Conservation (phyloP, 1,140 invertebrate species). For the Prorops nasuta region DNA sequence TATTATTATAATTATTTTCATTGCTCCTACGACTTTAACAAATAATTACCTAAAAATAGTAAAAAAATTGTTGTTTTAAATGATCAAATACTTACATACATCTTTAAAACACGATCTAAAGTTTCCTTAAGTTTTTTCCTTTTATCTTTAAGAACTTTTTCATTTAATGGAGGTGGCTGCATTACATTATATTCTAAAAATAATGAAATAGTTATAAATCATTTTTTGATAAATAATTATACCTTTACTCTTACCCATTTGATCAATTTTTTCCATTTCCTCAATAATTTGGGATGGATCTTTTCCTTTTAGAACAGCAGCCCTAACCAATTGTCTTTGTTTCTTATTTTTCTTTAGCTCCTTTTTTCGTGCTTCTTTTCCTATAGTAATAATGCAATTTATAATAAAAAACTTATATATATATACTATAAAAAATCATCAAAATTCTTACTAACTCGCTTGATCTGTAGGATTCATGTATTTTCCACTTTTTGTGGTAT, state of each 20-base stretch:
- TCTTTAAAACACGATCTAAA: constrained; percentile 87
- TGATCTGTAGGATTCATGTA: constrained; percentile 99
- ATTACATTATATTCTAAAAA: constrained; percentile 90
- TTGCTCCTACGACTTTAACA: no score
- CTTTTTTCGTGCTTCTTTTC: constrained; percentile 95
- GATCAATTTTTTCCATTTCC: constrained; percentile 97
- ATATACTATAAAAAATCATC: constrained; percentile 18
- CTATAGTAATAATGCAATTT: constrained; percentile 57
- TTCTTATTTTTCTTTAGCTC: constrained; percentile 98
- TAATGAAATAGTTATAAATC: constrained; percentile 12
- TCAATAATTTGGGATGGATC: constrained; percentile 91
- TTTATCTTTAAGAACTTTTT: constrained; percentile 96
- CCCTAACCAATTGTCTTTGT: constrained; percentile 90
- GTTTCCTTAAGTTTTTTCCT: constrained; percentile 94
- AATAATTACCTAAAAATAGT: constrained; percentile 1
- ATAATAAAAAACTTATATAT: constrained; percentile 18
- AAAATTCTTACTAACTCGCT: constrained; percentile 76
- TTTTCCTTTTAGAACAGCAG: constrained; percentile 97
- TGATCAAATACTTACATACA: constrained; percentile 84
- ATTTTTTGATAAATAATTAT: constrained; percentile 5
- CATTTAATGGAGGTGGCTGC: constrained; percentile 90
- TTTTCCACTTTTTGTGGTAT: constrained; percentile 99
- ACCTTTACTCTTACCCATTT: constrained; percentile 77
- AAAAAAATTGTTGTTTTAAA: constrained; percentile 6
- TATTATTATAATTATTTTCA: constrained; percentile 1